Evolutionary conservation across 2,888 invertebrate genomes (phyloP).

Genomic region (Endotricha flammealis): DNA sequence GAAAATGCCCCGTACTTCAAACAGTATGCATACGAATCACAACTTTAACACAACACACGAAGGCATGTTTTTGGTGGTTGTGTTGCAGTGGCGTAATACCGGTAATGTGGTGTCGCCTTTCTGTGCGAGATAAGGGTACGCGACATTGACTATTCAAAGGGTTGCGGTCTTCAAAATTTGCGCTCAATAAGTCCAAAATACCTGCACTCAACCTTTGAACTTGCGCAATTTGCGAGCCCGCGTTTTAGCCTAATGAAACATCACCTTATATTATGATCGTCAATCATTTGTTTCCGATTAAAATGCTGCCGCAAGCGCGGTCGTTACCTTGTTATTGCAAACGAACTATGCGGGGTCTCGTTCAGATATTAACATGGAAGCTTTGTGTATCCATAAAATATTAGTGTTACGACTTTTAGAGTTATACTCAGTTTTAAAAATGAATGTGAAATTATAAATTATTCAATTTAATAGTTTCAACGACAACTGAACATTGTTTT

Average conservation of each 20-base stretch:
- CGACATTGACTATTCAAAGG: conserved; percentile 79
- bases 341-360: conserved; percentile 8
- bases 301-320: conserved; percentile 31
- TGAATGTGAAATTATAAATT: neutral
- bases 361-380: conserved; percentile 4
- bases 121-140: conserved; percentile 77
- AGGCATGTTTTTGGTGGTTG: conserved; percentile 41
- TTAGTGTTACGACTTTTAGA: conserved; percentile 5
- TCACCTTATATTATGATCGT: conserved; percentile 39
- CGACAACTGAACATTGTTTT: neutral
- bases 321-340: conserved; percentile 40
- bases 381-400: conserved; percentile 2
- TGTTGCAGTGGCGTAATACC: conserved; percentile 59
- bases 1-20: conserved; percentile 65
- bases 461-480: neutral
- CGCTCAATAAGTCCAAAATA: conserved; percentile 74
- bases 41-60: conserved; percentile 49
- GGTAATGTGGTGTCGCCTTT: conserved; percentile 78
- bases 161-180: conserved; percentile 77
- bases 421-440: conserved; percentile 2
- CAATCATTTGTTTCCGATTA: conserved; percentile 30
- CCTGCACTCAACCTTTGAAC: conserved; percentile 51
- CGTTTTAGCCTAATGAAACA: conserved; percentile 29
- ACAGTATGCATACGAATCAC: conserved; percentile 49
- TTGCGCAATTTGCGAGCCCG: conserved; percentile 38